Evolutionary conservation across 2,888 invertebrate species (phyloP).

Genomic region (Pterobdella sp.): DNA sequence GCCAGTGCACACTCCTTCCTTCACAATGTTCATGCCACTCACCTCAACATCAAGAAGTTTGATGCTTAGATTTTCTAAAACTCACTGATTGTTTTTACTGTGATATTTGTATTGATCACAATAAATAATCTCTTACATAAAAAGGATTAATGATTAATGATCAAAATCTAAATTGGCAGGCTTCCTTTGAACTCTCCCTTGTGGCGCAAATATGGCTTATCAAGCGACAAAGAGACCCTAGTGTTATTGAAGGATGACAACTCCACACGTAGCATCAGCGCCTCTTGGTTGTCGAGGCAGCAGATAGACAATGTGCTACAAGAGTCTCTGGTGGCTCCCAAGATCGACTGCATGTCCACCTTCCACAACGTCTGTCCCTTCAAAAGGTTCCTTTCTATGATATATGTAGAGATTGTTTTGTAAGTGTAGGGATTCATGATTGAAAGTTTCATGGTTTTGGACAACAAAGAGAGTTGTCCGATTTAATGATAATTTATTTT

Average conservation of each 20-base stretch:
- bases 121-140: no score
- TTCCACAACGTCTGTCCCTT: neutral
- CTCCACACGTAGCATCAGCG: neutral
- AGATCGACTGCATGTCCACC: neutral
- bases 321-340: neutral
- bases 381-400: neutral
- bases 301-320: neutral
- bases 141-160: no score
- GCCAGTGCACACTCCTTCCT: slow-evolving; percentile 78
- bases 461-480: no score
- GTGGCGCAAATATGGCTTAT: neutral
- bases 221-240: neutral
- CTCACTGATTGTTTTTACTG: neutral
- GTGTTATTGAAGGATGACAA: slow-evolving; percentile 1
- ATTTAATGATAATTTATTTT: no score
- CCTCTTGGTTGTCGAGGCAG: neutral
- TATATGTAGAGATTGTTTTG: neutral
- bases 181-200: neutral
- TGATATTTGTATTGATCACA: no score
- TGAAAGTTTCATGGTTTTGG: no score
- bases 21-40: slow-evolving; percentile 60
- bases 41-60: slow-evolving; percentile 15
- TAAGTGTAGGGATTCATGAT: no score
- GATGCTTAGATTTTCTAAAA: neutral
- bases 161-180: neutral